Evolutionary conservation across 2,797 vertebrate genomes (phyloP), one percentile per base, ranked within the genome.

Genomic region (Buphagus erythrorhynchus): DNA sequence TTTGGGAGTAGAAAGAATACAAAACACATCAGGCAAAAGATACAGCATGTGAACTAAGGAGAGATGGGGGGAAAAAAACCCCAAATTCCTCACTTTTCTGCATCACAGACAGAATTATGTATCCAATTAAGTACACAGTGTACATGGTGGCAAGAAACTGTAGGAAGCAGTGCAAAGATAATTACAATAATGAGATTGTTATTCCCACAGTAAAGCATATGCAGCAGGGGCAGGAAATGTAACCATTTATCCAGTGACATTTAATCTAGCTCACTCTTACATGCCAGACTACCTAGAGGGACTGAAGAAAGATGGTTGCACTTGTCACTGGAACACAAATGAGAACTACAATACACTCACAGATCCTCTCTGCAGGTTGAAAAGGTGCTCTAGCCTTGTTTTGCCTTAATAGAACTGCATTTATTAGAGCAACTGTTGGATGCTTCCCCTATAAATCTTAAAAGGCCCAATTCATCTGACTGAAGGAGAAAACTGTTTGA

Each of bases 131-230:
- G 40, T 19, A 55, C 48, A 66, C 16, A 58, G 49, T 5, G 22
- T 59, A 78, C 36, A 63, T 2, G 63, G 58, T 29, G 31, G 67
- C 49, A 80, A 80, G 45, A 80, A 87, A 77, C 63, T 13, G 21
- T 11, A 75, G 42, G 68, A 87, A 91, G 65, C 33, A 77, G 52
- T 40, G 46, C 57, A 79, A 88, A 62, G 46, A 62, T 68, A 90
- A 92, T 89, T 72, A 83, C 75, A 74, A 48, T 45, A 90, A 93
- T 26, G 36, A 94, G 61, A 35, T 71, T 38, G 29, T 54, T 73
- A 69, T 74, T 91, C 38, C 80, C 52, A 74, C 57, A 54, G 43
- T 16, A 38, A 85, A 85, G 36, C 28, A 73, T 9, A 74, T 82
- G 16, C 45, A 63, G 33, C 21, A 78, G 54, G 11, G n/a, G 40